Evolutionary conservation across 1,140 invertebrate genomes (phyloP).

Genomic region (Hetaerina americana): DNA sequence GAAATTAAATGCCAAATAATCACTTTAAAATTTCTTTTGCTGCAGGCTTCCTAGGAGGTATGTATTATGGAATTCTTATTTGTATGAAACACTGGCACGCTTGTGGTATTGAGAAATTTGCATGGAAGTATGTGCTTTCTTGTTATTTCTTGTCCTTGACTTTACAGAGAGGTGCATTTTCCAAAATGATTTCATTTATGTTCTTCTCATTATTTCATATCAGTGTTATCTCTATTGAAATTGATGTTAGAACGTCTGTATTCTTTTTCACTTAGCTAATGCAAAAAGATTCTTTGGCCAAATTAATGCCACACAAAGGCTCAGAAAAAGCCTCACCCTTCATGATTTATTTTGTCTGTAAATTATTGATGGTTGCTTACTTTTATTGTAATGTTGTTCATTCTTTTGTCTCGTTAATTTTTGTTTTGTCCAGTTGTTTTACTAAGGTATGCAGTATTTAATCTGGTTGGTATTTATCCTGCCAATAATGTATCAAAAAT

Average conservation of each 20-base stretch:
- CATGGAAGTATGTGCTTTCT: neutral
- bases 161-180: no score
- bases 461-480: neutral
- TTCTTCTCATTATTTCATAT: neutral
- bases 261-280: no score
- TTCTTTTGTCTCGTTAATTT: neutral
- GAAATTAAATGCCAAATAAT: neutral
- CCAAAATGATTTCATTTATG: neutral
- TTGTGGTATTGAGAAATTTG: neutral
- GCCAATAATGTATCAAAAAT: no score
- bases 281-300: no score
- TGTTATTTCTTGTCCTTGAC: neutral
- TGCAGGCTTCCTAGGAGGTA: constrained; percentile 21
- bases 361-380: neutral
- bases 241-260: no score
- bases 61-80: constrained; percentile 10
- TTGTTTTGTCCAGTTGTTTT: neutral
- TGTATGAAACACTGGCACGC: neutral
- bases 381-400: constrained; percentile 4
- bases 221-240: no score
- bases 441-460: neutral
- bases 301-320: no score
- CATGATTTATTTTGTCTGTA: neutral
- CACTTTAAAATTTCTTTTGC: constrained; percentile 11
- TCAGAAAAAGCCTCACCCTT: neutral